Evolutionary conservation across 1,140 invertebrate species (phyloP), one percentile per base, ranked within the genome.

Genomic region (Hylyphantes graminicola): DNA sequence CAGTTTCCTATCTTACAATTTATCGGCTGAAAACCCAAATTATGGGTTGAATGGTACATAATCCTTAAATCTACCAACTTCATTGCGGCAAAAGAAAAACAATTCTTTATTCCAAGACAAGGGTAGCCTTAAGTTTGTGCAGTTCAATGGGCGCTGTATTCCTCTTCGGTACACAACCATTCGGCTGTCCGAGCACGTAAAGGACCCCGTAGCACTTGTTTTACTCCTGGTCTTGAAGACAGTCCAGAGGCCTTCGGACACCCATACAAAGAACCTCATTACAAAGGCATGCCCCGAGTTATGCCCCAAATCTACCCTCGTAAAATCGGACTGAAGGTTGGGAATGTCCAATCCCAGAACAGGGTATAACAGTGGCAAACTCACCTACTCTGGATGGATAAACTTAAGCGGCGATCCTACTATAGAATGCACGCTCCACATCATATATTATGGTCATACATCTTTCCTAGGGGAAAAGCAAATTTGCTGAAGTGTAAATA

Each of bases 251-350:
- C 48, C 63, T n/a, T 48, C 65, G 68, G 80, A 83, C 80, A 83
- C 61, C 19, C 80, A 83, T 83, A 83, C 80, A 83, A 83, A 83
- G 80, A 83, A 72, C 80, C 65, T 83, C 80, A 83, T 83, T 83
- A 83, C 80, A 53, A 59, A 70, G 51, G 64, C 65, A 68, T 80
- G 67, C 68, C 73, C 48, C 68, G 51, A 74, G 80, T 83, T 83
- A 83, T 83, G 68, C 70, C 61, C 79, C 17, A 72, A 72, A 65
- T 65, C 79, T 65, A 81, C 68, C 80, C 59, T 83, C 80, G 80
- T 83, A 83, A 83, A 83, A 83, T 35, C 17, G 55, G 61, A 75
- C 70, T 68, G 53, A 35, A 59, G 48, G 67, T 67, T 64, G 68
- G 68, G 50, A 78, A 50, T 51, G 54, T 67, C 65, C 79, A 73